A percentile compares a stretch with the other conserved stretches of the same genome.
These are phyloP conservation scores for Trididemnum miniatum DNA, from an alignment of 23 tunicate genomes.

Conservation along the genomic window DNA sequence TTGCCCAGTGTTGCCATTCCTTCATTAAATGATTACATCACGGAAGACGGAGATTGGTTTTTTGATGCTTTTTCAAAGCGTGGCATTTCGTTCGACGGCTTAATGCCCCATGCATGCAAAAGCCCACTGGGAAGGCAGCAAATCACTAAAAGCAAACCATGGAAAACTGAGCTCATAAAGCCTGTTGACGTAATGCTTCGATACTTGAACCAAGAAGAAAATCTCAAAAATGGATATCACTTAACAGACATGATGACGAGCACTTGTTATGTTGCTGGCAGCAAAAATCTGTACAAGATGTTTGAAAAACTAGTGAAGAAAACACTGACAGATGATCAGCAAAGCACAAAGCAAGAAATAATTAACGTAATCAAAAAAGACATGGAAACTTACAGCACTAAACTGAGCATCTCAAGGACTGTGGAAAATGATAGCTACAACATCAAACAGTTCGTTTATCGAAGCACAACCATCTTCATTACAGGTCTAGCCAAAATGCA, in stretches of 20 bases:
- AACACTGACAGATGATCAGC: not conserved
- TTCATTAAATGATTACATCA: slow-evolving; percentile 5
- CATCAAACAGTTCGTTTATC: not conserved
- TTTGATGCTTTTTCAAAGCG: slow-evolving; percentile 4
- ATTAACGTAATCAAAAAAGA: not conserved
- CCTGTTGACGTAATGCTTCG: not conserved
- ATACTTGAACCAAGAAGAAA: not conserved
- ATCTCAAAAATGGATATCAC: slow-evolving; percentile 13
- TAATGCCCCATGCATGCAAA: slow-evolving; percentile 4
- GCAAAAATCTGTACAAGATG: not conserved
- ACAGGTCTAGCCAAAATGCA: not conserved
- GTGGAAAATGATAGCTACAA: not conserved
- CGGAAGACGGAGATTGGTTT: not conserved
- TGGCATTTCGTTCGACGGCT: slow-evolving; percentile 11
- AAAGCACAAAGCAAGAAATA: not conserved
- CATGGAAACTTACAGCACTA: not conserved
- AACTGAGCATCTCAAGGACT: not conserved
- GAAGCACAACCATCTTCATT: not conserved
- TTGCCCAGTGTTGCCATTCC: slow-evolving; percentile 29
- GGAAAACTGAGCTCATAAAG: slow-evolving; percentile 3
- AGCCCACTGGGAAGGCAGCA: slow-evolving; percentile 11
- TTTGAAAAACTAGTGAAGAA: slow-evolving; percentile 4
- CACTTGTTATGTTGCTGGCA: slow-evolving; percentile 27
- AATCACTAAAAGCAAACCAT: not conserved
- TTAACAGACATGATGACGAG: not conserved